phyloP scores from a whole-genome alignment of 1,140 invertebrate species.

The Penaeus indicus region DNA sequence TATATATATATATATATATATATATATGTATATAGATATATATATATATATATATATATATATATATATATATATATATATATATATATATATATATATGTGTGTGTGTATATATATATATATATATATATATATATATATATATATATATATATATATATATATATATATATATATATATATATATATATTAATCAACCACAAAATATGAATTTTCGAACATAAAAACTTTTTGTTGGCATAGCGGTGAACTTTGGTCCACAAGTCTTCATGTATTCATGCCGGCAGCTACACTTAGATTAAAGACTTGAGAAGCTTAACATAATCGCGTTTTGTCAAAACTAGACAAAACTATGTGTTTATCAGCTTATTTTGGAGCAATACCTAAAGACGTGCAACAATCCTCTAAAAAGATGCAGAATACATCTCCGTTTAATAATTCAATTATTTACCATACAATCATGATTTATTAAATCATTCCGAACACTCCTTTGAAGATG shows the following conservation, averaged over 20 bases:
- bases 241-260: not conserved
- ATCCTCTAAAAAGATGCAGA: too few species aligned
- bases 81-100: slow-evolving; percentile 35
- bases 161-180: slow-evolving; percentile 37
- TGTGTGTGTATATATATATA: slow-evolving; percentile 29
- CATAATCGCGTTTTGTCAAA: too few species aligned
- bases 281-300: too few species aligned
- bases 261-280: too few species aligned
- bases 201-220: not conserved
- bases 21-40: slow-evolving; percentile 33
- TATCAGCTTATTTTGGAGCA: too few species aligned
- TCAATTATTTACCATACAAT: too few species aligned
- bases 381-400: too few species aligned
- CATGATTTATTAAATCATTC: too few species aligned
- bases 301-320: too few species aligned
- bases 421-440: too few species aligned
- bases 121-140: slow-evolving; percentile 37
- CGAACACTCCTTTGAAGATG: too few species aligned
- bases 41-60: slow-evolving; percentile 33
- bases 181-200: slow-evolving; percentile 29
- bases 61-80: slow-evolving; percentile 37
- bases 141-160: slow-evolving; percentile 37
- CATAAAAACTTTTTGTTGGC: not conserved
- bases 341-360: too few species aligned
- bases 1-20: slow-evolving; percentile 37